Base-by-base conservation (phyloP, 2,888 invertebrate species). In the Drosophila picticornis region DNA sequence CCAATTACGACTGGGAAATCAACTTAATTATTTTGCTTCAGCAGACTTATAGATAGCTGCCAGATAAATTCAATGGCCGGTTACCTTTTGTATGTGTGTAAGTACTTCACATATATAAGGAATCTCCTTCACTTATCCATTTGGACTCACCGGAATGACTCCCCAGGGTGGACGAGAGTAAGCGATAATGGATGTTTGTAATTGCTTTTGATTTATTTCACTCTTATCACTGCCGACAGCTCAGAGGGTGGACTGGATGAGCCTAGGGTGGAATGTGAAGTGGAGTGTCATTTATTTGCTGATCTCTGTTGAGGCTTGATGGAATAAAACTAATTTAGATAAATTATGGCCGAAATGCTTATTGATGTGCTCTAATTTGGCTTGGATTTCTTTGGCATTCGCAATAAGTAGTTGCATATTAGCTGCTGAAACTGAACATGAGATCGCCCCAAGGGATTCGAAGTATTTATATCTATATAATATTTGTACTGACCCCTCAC, bases 201-300 rank as follows among this genome's bases (percentile, higher is more conserved):
- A 89, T 86, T 86, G 85, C 77, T 72, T 80, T 71, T 89, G 89
- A 86, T 86, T 87, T 87, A 89, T 86, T 82, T 84, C 80, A 77
- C 72, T 74, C 84, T 77, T 75, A 83, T 38, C 58, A 55, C n/a
- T 27, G 72, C 71, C 70, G 43, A 59, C 67, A 72, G 77, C 56
- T 55, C 29, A 25, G 11, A 5, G 50, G 13, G 22, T 6, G 11
- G 59, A 11, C 46, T 16, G 6, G 32, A 29, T 13, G 46, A 13
- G 36, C 11, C 22, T 27, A 25, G 29, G n/a, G 38, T 56, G 43
- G 22, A 31, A 46, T 19, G 48, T 46, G 38, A 51, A 50, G 50
- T 69, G 72, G 27, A 55, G 70, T 62, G 73, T 62, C 81, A 88
- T 84, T 84, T 83, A 75, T 84, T 74, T 59, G 72, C 65, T 75